Percentiles rank a stretch among this genome's conserved stretches.
Conservation (phyloP, 2,888 invertebrate genomes). For the Marronus borbonicus region DNA sequence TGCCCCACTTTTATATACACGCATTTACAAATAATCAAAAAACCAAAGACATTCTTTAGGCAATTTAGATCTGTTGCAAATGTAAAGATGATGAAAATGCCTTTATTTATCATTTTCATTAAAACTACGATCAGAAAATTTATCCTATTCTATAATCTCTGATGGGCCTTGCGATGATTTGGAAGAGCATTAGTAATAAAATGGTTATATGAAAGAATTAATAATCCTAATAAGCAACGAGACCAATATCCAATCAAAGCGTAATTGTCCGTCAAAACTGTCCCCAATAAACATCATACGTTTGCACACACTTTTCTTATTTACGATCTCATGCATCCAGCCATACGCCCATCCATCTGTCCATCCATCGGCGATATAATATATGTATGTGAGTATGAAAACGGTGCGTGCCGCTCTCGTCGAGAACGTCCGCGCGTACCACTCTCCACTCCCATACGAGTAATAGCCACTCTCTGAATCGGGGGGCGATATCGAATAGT, state of each 20-base stretch:
- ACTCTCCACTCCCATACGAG: slow-evolving; percentile 29
- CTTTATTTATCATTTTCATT: too few species aligned
- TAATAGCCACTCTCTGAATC: slow-evolving; percentile 42
- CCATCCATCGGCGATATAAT: slow-evolving; percentile 45
- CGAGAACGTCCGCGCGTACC: slow-evolving; percentile 16
- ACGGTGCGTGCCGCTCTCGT: slow-evolving; percentile 38
- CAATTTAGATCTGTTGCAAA: too few species aligned
- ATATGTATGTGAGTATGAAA: slow-evolving; percentile 47
- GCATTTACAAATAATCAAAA: too few species aligned
- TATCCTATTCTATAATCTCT: too few species aligned
- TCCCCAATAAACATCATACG: slow-evolving; percentile 44
- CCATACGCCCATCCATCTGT: slow-evolving; percentile 42
- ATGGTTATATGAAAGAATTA: neutral
- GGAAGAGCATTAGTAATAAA: too few species aligned
- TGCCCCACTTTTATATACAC: too few species aligned
- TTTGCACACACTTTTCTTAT: slow-evolving; percentile 43
- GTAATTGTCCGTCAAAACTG: slow-evolving; percentile 35
- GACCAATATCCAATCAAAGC: slow-evolving; percentile 26
- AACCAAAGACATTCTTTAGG: too few species aligned
- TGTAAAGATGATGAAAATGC: too few species aligned
- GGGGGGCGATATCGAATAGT: slow-evolving; percentile 35
- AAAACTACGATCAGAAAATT: too few species aligned
- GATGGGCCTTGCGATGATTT: too few species aligned
- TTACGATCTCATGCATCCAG: slow-evolving; percentile 37
- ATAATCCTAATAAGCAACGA: neutral